Base-by-base conservation (phyloP, 2,888 invertebrate species). In the Cinara cedri region DNA sequence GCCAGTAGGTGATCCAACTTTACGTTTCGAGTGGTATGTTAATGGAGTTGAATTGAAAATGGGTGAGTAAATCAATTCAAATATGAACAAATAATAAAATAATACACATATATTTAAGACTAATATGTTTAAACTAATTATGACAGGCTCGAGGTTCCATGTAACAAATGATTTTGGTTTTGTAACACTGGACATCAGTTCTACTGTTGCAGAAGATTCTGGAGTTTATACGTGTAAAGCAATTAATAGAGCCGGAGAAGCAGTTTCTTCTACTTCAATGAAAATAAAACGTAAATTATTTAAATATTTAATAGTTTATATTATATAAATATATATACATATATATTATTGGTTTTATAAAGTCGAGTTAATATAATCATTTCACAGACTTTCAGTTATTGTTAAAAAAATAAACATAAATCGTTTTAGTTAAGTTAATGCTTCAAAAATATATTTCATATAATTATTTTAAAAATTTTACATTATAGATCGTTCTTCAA, bases 211-310 rank as follows among this genome's bases (percentile, higher is more conserved):
- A 2, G 92, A 94, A 85, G 97, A 97, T 86, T 93, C 96, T 54
- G 97, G 97, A 62, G 90, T 96, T 0, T 97, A 97, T 86, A 95
- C 93, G 89, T 96, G 96, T 86, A 95, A 95, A 85, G 97, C 97
- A 0, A 92, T 93, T 82, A 98, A 98, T 86, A 92, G 91, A 84
- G 93, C 96, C 63, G 98, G 98, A 55, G 96, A 97, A 86, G 96
- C 96, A 11, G 94, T 96, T 0, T 96, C 96, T 16, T 95, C 96
- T 0, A 93, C 94, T 72, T 91, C 95, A 3, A 89, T 97, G 85
- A 95, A 94, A 87, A 94, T 97, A 0, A 94, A 93, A 87, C 91
- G 87, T 85, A 84, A 84, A 85, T 83, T 24, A 3, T 63, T 21
- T 11, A 21, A 1, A 3, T 3, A 34, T 16, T 62, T 46, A 1